Conservation (phyloP, 2,113 vertebrate species). For the Marmota flaviventris region DNA sequence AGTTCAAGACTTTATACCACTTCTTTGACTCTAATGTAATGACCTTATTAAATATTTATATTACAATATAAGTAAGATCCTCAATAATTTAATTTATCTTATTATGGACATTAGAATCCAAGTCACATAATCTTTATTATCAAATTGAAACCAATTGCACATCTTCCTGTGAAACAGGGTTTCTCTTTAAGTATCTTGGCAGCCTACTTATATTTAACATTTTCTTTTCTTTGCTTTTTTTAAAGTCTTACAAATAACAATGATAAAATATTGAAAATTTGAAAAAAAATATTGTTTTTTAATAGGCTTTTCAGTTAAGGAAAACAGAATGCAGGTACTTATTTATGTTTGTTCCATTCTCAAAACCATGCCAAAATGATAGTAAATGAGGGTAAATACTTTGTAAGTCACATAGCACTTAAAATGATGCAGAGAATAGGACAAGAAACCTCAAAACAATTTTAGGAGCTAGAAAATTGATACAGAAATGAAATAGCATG, state of each 20-base stretch:
- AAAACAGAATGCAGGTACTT: neutral
- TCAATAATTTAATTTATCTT: conserved; percentile 5
- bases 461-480: neutral
- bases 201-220: neutral
- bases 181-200: neutral
- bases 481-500: neutral
- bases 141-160: neutral
- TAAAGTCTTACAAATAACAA: neutral
- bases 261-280: neutral
- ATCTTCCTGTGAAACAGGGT: neutral
- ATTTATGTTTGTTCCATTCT: neutral
- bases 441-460: neutral
- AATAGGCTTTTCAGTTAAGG: neutral
- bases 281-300: neutral
- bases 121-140: neutral
- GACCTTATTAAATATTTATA: neutral
- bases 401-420: neutral
- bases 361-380: neutral
- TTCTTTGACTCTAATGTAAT: neutral
- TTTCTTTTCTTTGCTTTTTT: neutral
- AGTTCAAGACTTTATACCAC: neutral
- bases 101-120: neutral
- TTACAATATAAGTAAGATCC: neutral
- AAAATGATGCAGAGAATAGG: neutral
- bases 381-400: neutral